Percentiles rank a stretch among this genome's conserved stretches.
Evolutionary conservation across 2,888 invertebrate species (phyloP).

Genomic region (Siphonodentalium dalli): DNA sequence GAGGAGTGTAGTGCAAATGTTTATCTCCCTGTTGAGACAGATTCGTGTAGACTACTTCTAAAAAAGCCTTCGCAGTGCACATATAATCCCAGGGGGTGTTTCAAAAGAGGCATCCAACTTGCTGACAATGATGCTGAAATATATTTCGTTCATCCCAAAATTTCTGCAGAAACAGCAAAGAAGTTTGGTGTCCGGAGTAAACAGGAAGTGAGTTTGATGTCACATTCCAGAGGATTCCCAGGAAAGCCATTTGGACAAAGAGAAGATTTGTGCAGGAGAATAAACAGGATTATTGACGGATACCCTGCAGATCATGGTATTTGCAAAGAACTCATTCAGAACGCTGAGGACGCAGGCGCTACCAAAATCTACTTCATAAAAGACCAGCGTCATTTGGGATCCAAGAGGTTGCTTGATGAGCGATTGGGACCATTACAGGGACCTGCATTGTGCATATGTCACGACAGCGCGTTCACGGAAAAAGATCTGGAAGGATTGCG

Average conservation of each 20-base stretch:
- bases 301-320: constrained; percentile 50
- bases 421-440: constrained; percentile 51
- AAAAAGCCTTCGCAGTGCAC: too few species aligned
- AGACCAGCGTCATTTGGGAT: constrained; percentile 37
- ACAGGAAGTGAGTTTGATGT: too few species aligned
- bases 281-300: constrained; percentile 44
- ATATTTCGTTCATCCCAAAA: too few species aligned
- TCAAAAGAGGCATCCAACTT: too few species aligned
- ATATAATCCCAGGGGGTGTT: too few species aligned
- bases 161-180: too few species aligned
- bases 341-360: constrained; percentile 56
- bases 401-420: constrained; percentile 39
- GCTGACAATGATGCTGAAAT: too few species aligned
- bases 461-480: constrained; percentile 53
- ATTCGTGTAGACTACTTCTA: too few species aligned
- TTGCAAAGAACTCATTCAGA: constrained; percentile 55
- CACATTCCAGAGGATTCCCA: too few species aligned
- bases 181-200: too few species aligned
- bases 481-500: constrained; percentile 56
- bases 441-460: constrained; percentile 59
- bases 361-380: constrained; percentile 48
- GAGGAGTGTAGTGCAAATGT: too few species aligned
- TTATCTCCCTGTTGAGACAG: too few species aligned
- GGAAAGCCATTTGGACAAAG: constrained; percentile 49
- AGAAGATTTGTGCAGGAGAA: constrained; percentile 44